Conservation (phyloP, 1,140 invertebrate species). For the Ptiloglossa arizonensis region DNA sequence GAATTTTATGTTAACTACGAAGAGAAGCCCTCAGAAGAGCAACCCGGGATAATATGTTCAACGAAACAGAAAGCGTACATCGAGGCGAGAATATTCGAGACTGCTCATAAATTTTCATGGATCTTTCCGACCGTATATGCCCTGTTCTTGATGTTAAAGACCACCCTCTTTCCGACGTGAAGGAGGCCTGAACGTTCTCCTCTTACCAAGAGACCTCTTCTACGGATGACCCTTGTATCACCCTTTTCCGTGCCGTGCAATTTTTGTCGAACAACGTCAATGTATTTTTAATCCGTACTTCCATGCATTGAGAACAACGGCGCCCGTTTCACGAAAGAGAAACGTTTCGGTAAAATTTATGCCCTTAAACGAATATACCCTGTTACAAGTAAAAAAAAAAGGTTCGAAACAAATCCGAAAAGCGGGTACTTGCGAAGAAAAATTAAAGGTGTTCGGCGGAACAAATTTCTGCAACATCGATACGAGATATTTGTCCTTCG, state of each 20-base stretch:
- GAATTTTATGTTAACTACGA: neutral
- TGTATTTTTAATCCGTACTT: constrained; percentile 21
- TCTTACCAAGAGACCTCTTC: constrained; percentile 19
- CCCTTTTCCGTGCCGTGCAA: constrained; percentile 14
- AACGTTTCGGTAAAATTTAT: neutral
- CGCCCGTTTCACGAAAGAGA: neutral
- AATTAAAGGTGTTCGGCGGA: neutral
- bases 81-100: constrained; percentile 38
- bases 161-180: constrained; percentile 25
- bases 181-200: constrained; percentile 22
- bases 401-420: no score
- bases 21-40: neutral
- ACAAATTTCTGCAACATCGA: no score
- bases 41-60: neutral
- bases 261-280: constrained; percentile 32
- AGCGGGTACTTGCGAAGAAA: neutral
- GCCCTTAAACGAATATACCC: neutral
- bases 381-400: neutral
- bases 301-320: constrained; percentile 1
- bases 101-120: constrained; percentile 67
- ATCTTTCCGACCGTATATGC: constrained; percentile 26
- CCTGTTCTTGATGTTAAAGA: constrained; percentile 39
- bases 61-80: neutral
- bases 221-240: constrained; percentile 15
- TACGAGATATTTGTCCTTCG: no score